Percentiles rank a stretch among this genome's conserved stretches.
These are phyloP conservation scores for Phyllotreta striolata DNA, from an alignment of 2,888 invertebrate species.

Conservation along the genomic window DNA sequence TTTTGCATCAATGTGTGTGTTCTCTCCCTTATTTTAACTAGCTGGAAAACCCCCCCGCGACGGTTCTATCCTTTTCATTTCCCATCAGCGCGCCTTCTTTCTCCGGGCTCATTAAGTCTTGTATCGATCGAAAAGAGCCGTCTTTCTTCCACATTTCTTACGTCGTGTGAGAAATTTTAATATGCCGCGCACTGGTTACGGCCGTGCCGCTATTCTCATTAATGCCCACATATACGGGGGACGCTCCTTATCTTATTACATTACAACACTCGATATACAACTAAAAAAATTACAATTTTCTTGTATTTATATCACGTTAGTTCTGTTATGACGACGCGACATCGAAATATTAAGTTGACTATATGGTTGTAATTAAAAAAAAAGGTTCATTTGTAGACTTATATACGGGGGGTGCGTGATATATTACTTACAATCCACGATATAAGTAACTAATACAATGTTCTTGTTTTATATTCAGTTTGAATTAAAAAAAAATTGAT, in stretches of 20 bases:
- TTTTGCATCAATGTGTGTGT: constrained; percentile 45
- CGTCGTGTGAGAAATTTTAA: constrained; percentile 60
- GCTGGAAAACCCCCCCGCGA: constrained; percentile 39
- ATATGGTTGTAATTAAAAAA: too few species aligned
- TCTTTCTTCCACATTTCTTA: constrained; percentile 59
- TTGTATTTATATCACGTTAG: too few species aligned
- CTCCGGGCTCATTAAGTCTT: constrained; percentile 59
- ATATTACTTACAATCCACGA: too few species aligned
- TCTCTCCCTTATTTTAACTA: constrained; percentile 55
- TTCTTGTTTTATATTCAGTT: too few species aligned
- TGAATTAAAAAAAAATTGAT: too few species aligned
- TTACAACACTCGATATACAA: too few species aligned
- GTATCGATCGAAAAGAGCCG: constrained; percentile 54
- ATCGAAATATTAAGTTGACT: too few species aligned
- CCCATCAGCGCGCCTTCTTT: constrained; percentile 59
- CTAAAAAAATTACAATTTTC: background rate
- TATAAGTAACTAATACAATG: too few species aligned
- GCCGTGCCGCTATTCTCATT: constrained; percentile 54
- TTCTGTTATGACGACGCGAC: too few species aligned
- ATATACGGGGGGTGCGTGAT: too few species aligned
- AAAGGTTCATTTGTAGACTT: too few species aligned
- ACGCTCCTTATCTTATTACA: background rate
- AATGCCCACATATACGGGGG: constrained; percentile 49
- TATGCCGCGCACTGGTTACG: constrained; percentile 55
- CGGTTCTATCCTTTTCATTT: constrained; percentile 49